phyloP scores from a whole-genome alignment of 2,797 vertebrate species.

The Adrianichthys oophorus region DNA sequence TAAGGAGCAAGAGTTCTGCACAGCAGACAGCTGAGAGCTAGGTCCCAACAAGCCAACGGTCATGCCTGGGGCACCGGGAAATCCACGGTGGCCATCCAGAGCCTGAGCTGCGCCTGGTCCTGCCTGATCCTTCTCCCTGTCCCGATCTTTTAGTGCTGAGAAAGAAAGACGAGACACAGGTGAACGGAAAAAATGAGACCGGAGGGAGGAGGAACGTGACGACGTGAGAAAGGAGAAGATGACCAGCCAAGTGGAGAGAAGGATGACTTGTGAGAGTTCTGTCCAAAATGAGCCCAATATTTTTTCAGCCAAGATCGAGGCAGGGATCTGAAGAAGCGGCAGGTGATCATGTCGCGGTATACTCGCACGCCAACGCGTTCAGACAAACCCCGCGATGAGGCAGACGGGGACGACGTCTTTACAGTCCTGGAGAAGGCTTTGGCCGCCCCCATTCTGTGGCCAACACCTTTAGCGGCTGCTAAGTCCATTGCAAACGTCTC shows the following conservation, averaged over 20 bases:
- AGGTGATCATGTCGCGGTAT: slow-evolving; percentile 80
- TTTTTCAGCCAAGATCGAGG: slow-evolving; percentile 71
- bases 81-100: slow-evolving; percentile 82
- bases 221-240: slow-evolving; percentile 34
- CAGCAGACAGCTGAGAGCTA: slow-evolving; percentile 71
- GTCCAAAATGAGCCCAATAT: slow-evolving; percentile 11
- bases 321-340: slow-evolving; percentile 77
- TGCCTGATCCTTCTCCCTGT: slow-evolving; percentile 57
- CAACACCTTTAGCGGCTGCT: slow-evolving; percentile 13
- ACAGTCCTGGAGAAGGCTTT: slow-evolving; percentile 5
- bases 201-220: slow-evolving; percentile 25
- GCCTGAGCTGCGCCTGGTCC: slow-evolving; percentile 40
- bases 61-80: slow-evolving; percentile 86
- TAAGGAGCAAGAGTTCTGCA: slow-evolving; percentile 44
- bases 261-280: slow-evolving; percentile 26
- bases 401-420: slow-evolving; percentile 10
- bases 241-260: slow-evolving; percentile 31
- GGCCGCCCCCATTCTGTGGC: slow-evolving; percentile 1
- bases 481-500: slow-evolving; percentile 48
- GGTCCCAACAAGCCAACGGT: slow-evolving; percentile 82
- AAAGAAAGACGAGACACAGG: slow-evolving; percentile 57
- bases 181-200: slow-evolving; percentile 22
- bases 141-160: slow-evolving; percentile 81
- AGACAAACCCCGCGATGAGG: slow-evolving; percentile 44
- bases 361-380: slow-evolving; percentile 44